Percentiles rank a stretch among this genome's conserved stretches.
Evolutionary conservation across 2,797 vertebrate species (phyloP).

Genomic region (Labeo calbasu): DNA sequence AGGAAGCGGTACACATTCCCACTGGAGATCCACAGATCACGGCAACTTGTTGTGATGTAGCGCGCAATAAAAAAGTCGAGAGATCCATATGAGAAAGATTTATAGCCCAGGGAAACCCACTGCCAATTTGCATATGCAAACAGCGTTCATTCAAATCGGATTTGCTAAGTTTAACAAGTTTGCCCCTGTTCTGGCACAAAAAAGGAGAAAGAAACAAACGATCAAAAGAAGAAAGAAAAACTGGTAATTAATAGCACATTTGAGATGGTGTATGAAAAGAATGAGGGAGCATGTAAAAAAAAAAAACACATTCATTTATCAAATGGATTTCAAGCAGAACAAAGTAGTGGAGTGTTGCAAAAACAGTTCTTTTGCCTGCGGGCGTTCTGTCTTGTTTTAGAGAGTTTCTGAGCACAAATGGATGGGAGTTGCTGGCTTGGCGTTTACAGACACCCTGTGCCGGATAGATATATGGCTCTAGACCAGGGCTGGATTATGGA

Average conservation of each 20-base stretch:
- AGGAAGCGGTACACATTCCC: constrained; percentile 53
- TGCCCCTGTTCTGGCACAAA: constrained; percentile 31
- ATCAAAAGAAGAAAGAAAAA: constrained; percentile 35
- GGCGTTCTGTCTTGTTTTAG: constrained; percentile 39
- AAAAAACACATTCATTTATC: constrained; percentile 53
- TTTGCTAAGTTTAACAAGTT: constrained; percentile 55
- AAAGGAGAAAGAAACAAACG: constrained; percentile 24
- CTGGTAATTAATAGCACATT: constrained; percentile 55
- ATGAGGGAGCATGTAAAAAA: constrained; percentile 41
- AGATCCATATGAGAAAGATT: constrained; percentile 51
- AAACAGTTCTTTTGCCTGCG: constrained; percentile 30
- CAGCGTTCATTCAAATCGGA: constrained; percentile 44
- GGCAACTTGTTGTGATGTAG: constrained; percentile 33
- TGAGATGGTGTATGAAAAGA: constrained; percentile 34
- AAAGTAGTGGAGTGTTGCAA: constrained; percentile 13
- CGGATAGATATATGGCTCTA: constrained; percentile 31
- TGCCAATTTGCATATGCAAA: constrained; percentile 59
- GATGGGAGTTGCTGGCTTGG: constrained; percentile 13
- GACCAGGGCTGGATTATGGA: constrained; percentile 13
- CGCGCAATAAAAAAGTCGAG: constrained; percentile 37
- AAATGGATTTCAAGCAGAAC: constrained; percentile 49
- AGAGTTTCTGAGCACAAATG: constrained; percentile 31
- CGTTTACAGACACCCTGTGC: constrained; percentile 19
- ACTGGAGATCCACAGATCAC: constrained; percentile 44
- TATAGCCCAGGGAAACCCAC: constrained; percentile 33